Conservation (phyloP, 2,113 vertebrate species). For the Pristiophorus japonicus region DNA sequence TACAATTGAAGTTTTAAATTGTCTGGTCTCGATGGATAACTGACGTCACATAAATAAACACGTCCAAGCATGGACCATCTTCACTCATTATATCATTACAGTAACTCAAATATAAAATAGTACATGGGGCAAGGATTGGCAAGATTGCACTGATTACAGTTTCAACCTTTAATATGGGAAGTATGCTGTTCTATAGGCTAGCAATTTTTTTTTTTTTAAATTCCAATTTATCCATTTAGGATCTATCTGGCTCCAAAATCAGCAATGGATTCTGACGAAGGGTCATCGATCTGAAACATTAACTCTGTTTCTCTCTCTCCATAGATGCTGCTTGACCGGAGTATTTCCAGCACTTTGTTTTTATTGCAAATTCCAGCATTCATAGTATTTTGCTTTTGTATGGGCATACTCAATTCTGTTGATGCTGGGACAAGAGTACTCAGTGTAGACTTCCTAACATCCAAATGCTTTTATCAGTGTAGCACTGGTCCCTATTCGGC, state of each 20-base stretch:
- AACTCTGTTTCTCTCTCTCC: no score
- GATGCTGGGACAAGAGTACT: background rate
- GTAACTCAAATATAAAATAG: background rate
- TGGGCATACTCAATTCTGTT: no score
- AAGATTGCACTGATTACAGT: background rate
- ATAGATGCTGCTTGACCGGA: no score
- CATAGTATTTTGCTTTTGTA: no score
- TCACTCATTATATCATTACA: background rate
- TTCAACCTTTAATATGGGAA: background rate
- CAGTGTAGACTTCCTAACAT: background rate
- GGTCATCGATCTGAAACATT: no score
- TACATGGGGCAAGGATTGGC: background rate
- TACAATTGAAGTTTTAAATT: slow-evolving; percentile 17
- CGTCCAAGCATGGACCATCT: background rate
- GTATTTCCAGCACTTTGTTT: no score
- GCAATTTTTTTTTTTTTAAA: background rate
- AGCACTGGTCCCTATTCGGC: background rate
- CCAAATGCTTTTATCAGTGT: no score
- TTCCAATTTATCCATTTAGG: background rate
- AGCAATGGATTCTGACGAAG: no score
- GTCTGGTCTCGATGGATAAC: background rate
- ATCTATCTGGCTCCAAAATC: background rate
- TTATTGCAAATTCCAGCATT: no score
- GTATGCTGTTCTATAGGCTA: background rate
- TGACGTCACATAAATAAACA: background rate